These are phyloP conservation scores for Odontophorus gujanensis DNA, from an alignment of 2,113 vertebrate genomes.

Conservation along the genomic window DNA sequence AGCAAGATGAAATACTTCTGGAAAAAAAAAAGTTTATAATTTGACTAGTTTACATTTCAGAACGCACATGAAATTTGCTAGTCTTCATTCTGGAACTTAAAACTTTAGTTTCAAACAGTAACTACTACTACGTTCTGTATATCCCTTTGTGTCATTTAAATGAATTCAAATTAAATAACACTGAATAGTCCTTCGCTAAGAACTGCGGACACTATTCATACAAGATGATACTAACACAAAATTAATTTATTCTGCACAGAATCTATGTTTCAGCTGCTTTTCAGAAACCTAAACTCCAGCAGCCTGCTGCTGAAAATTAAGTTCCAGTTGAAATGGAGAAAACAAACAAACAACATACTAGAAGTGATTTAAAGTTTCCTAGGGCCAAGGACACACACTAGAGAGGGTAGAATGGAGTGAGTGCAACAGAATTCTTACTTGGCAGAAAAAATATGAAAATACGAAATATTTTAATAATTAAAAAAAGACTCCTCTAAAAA, in stretches of 20 bases:
- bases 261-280: not conserved
- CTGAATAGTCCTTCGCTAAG: not conserved
- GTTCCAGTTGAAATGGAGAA: not conserved
- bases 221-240: not conserved
- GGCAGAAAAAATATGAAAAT: not conserved
- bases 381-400: not conserved
- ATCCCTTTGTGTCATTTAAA: not conserved
- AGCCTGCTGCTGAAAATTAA: not conserved
- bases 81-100: not conserved
- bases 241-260: not conserved
- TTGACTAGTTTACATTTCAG: not conserved
- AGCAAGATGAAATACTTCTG: constrained; percentile 3
- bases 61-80: not conserved
- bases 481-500: not conserved
- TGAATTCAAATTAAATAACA: too few species aligned
- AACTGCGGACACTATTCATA: not conserved
- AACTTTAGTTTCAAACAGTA: constrained; percentile 24
- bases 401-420: not conserved
- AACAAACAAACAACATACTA: not conserved
- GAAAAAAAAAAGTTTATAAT: not conserved
- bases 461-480: not conserved
- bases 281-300: not conserved
- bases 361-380: not conserved
- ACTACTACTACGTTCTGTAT: not conserved
- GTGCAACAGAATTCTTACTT: not conserved